Conservation (phyloP, 2,113 vertebrate genomes). For the Pseudolaguvia tuberculata region DNA sequence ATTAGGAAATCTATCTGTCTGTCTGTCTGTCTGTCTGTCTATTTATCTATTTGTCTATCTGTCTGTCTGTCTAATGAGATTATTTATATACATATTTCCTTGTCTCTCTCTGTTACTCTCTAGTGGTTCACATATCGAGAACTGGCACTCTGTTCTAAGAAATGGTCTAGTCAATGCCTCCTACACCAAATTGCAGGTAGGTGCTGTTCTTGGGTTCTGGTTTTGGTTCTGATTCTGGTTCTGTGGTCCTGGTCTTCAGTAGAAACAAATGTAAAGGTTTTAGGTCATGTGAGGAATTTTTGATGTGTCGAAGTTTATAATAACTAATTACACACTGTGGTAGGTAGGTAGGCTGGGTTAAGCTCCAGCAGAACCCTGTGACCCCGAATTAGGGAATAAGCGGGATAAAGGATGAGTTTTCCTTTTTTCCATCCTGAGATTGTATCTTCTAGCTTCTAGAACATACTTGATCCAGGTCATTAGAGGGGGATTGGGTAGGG, state of each 20-base stretch:
- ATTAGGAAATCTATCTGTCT: background rate
- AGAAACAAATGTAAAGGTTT: conserved; percentile 55
- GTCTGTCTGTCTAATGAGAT: conserved; percentile 31
- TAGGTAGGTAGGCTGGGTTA: no score
- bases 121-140: conserved; percentile 99
- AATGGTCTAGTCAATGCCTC: conserved; percentile 98
- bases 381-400: no score
- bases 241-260: conserved; percentile 67
- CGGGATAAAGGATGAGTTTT: no score
- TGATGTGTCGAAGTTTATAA: conserved; percentile 30
- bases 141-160: conserved; percentile 99
- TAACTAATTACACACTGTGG: no score
- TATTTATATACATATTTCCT: no score
- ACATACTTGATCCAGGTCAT: no score
- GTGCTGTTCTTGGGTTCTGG: conserved; percentile 44
- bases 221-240: conserved; percentile 51
- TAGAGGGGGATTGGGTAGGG: no score
- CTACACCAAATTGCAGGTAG: conserved; percentile 99
- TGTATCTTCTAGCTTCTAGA: no score
- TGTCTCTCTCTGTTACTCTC: conserved; percentile 52
- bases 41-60: background rate
- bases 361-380: no score
- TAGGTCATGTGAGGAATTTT: conserved; percentile 41
- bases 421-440: no score
- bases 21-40: background rate